Base-by-base conservation (phyloP, 53 echinoderm and acorn worm genomes). In the Henricia sp. region DNA sequence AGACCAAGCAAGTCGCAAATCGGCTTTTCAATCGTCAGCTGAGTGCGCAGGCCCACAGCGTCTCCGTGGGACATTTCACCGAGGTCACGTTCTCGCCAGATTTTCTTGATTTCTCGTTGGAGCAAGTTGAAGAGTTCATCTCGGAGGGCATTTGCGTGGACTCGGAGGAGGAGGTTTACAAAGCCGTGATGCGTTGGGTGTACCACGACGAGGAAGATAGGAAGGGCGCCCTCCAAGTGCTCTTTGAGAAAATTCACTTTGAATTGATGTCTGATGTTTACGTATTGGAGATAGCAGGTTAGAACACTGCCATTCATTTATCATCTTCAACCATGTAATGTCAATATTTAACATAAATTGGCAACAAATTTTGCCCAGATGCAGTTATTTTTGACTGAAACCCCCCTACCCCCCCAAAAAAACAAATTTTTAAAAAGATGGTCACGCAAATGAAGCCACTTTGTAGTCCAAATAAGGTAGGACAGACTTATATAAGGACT, bases 161-260 rank as follows among this genome's bases (percentile, higher is more conserved):
- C 52, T 52, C 35, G 5, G 86, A 85, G 64, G 86, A 85, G 74
- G 63, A 85, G 74, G 86, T 85, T 54, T 85, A 65, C 24, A 21
- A 65, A 12, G 86, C 74, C 2, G 63, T 85, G 64, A 74, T 85
- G 86, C 37, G 86, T 10, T 85, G 86, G 86, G 86, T 85, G 9
- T 33, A 74, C 19, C 50, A 74, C 25, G 86, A 85, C 68, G 9
- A 36, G 37, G 73, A 85, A 40, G 51, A 74, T 6, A 58, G 86
- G 16, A 63, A 38, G 26, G 29, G 35, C 2, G 10, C 36, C 48
- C 64, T 85, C 8, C 16, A 37, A 26, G 50, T 25, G 0, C 50
- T 85, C 20, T 33, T 85, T 11, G 50, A 42, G 52, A 85, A 73
- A 25, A 36, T 85, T 1, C 51, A 65, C 1, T 85, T 85, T 85